Conservation (phyloP, 2,888 invertebrate species). For the Lissocephala sabroskyi region DNA sequence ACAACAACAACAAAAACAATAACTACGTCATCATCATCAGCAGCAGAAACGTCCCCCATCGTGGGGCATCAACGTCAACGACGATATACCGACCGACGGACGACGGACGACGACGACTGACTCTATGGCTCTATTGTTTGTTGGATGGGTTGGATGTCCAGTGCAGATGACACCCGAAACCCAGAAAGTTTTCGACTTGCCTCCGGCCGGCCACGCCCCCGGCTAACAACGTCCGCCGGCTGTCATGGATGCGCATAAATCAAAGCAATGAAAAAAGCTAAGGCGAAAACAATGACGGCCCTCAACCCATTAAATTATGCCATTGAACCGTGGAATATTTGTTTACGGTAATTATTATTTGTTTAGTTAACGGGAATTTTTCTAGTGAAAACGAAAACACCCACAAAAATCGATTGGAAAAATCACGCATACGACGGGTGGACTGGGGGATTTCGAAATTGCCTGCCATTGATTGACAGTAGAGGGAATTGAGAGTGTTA, state of each 20-base stretch:
- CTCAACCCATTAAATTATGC: conserved; percentile 62
- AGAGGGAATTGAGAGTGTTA: too few species aligned
- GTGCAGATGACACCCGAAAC: conserved; percentile 45
- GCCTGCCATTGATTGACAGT: too few species aligned
- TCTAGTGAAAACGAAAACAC: too few species aligned
- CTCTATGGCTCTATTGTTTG: conserved; percentile 47
- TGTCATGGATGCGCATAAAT: conserved; percentile 53
- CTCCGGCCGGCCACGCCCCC: conserved; percentile 18
- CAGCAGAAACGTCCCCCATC: neutral
- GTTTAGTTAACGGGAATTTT: too few species aligned
- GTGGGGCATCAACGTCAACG: neutral
- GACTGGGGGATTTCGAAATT: too few species aligned
- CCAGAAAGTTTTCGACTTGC: conserved; percentile 52
- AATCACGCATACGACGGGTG: too few species aligned
- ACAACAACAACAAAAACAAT: too few species aligned
- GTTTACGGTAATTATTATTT: too few species aligned
- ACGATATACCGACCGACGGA: conserved; percentile 15
- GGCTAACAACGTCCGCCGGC: conserved; percentile 9
- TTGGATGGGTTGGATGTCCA: conserved; percentile 54
- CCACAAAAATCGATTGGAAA: too few species aligned
- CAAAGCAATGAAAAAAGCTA: conserved; percentile 65
- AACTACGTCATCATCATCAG: conserved; percentile 9
- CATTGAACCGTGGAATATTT: conserved; percentile 58
- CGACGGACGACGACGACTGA: conserved; percentile 26
- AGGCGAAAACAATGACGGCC: conserved; percentile 55